Base-by-base conservation (phyloP, 2,797 vertebrate genomes). In the Coccyzus lansbergi region DNA sequence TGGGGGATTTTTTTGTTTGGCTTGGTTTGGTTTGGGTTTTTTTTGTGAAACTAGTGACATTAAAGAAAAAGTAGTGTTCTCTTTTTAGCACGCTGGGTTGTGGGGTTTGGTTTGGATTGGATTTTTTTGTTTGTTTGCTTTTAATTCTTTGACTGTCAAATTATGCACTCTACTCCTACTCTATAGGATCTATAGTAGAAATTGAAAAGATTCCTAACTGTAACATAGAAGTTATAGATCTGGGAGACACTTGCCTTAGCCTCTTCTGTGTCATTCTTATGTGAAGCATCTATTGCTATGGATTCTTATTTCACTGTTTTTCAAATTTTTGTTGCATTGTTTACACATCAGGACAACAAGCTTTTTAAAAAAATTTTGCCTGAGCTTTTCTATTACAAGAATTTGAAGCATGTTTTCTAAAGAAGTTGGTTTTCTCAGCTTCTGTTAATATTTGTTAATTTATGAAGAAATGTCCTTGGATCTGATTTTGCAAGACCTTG, bases 211-310 rank as follows among this genome's bases (percentile, higher is more conserved):
- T 65, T 15, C 15, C 76, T 53, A 58, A 22, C 49, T 85, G 21
- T 34, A 63, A 10, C 53, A 56, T 59, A 11, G 36, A 77, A 64
- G 10, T 60, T 82, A n/a, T 6, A 38, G 3, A 33, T 80, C 36
- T 20, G 18, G 7, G 78, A 52, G 34, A 34, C 3, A 0, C 19
- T 62, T 84, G 6, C 9, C 22, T 11, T 74, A 0, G 58, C 16
- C 10, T 49, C 6, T 29, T 85, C 18, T 4, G 6, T 44, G 31
- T 48, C 6, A 15, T 72, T 92, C 10, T 28, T 56, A 2, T 44
- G 7, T 42, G 40, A 91, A 63, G 14, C 2, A 2, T 81, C 38
- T 83, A 10, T 75, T 88, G n/a, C 34, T 3, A 6, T 2, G 9
- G 12, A 15, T 84, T 13, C 6, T 72, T 29, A 20, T 46, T 68